Percentiles rank a stretch among this genome's conserved stretches.
phyloP scores from a whole-genome alignment of 2,888 invertebrate genomes.

The Orchestes rusci region DNA sequence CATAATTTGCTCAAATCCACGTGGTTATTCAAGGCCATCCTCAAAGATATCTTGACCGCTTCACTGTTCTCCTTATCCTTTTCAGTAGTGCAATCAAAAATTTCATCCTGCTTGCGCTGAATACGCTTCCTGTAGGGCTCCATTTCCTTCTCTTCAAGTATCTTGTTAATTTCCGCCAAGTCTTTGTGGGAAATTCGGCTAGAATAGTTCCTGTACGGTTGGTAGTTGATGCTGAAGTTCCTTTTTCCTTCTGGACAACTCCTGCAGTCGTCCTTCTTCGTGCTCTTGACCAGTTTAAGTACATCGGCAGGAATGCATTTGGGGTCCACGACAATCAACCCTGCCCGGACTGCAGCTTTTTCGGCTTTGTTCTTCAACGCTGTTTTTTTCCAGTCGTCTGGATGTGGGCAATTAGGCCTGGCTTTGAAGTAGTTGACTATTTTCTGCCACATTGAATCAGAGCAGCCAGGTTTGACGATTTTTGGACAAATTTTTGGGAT shows the following conservation, averaged over 20 bases:
- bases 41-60: conserved; percentile 13
- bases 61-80: conserved; percentile 6
- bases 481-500: neutral
- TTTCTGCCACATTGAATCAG: conserved; percentile 15
- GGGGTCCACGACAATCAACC: conserved; percentile 33
- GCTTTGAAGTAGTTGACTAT: conserved; percentile 38
- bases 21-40: conserved; percentile 5
- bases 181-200: conserved; percentile 17
- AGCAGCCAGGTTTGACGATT: neutral
- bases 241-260: conserved; percentile 9
- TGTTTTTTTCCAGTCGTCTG: conserved; percentile 35
- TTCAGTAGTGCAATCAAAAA: conserved; percentile 6
- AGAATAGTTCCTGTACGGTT: conserved; percentile 19
- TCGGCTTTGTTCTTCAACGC: conserved; percentile 33
- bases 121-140: neutral
- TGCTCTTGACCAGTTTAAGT: conserved; percentile 2
- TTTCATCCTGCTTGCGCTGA: conserved; percentile 5
- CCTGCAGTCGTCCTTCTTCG: conserved; percentile 16
- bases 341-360: conserved; percentile 36
- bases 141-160: conserved; percentile 25
- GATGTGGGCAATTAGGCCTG: conserved; percentile 36
- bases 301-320: conserved; percentile 24
- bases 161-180: conserved; percentile 26
- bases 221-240: neutral
- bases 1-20: conserved; percentile 8